phyloP scores from a whole-genome alignment of 2,113 vertebrate genomes.

The Ancistrus triradiatus region DNA sequence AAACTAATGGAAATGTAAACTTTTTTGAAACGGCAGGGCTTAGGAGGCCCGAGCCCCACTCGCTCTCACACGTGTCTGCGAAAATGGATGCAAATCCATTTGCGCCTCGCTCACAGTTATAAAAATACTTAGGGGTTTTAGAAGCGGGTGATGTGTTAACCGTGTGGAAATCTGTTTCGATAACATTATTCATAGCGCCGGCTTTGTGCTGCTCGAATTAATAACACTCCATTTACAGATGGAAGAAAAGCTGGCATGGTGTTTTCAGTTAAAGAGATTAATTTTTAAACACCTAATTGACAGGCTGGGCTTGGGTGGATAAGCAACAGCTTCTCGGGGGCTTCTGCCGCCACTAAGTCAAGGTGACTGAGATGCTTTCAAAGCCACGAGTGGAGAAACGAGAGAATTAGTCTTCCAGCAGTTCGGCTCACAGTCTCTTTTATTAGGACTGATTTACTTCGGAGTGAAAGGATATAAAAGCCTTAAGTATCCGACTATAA shows the following conservation, averaged over 20 bases:
- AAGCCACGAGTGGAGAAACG: conserved; percentile 38
- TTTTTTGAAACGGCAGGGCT: conserved; percentile 62
- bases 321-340: conserved; percentile 69
- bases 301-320: conserved; percentile 73
- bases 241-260: conserved; percentile 73
- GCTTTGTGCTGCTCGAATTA: conserved; percentile 74
- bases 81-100: conserved; percentile 75
- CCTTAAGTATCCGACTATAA: conserved; percentile 70
- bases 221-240: conserved; percentile 79
- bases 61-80: conserved; percentile 22
- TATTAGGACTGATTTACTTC: conserved; percentile 79
- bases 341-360: conserved; percentile 73
- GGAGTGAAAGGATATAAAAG: conserved; percentile 77
- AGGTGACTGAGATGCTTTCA: conserved; percentile 77
- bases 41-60: conserved; percentile 49
- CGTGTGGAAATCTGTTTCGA: conserved; percentile 78
- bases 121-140: conserved; percentile 75
- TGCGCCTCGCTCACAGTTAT: conserved; percentile 68
- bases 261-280: conserved; percentile 82
- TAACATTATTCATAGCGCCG: conserved; percentile 79
- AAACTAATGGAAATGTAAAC: conserved; percentile 67
- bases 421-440: conserved; percentile 70
- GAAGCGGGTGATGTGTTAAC: conserved; percentile 70
- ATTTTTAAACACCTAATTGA: conserved; percentile 83
- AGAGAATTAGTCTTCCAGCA: conserved; percentile 71